Base-by-base conservation (phyloP, 2,888 invertebrate species). In the Caenorhabditis japonica region DNA sequence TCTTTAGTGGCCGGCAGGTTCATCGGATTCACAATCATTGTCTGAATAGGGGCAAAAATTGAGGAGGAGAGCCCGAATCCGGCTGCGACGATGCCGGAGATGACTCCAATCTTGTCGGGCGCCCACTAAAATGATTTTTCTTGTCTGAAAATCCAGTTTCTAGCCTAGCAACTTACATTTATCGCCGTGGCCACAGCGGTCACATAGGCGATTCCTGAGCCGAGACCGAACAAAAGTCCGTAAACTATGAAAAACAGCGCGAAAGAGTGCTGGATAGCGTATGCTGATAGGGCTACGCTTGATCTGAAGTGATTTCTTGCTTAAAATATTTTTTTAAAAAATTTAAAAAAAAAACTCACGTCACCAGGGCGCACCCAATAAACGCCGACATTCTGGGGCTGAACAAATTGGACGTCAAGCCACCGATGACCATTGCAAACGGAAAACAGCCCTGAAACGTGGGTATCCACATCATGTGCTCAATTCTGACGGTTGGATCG, bases 341-440 rank as follows among this genome's bases (percentile, higher is more conserved):
- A 17, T 30, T 15, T 30, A 53, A n/a, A 0, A 1, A 25, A 10
- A 10, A 25, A 10, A 33, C 80, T 73, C 41, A 86, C 86, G 83
- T 83, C 74, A 82, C 83, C 17, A 84, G 43, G 23, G 66, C 51
- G 53, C 86, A 86, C 34, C 86, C 86, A 41, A 86, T 74, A 13
- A 81, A 76, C 5, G 85, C 79, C 4, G 86, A 83, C 12, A 76
- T 38, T 46, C 86, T 36, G 21, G 86, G 84, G 12, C 83, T 83
- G 19, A 84, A 58, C 43, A 51, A 46, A 21, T 47, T 60, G 1
- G 82, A 64, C n/a, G 87, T 68, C 30, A 68, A 71, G 4, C 86
- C 86, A 10, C 86, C 86, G 36, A 86, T 83, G 7, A 86, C 84
- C 86, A 86, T 86, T 2, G 86, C 86, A 53, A 86, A 87, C 15